Conservation (phyloP, 2,888 invertebrate species). For the Carcina quercana region DNA sequence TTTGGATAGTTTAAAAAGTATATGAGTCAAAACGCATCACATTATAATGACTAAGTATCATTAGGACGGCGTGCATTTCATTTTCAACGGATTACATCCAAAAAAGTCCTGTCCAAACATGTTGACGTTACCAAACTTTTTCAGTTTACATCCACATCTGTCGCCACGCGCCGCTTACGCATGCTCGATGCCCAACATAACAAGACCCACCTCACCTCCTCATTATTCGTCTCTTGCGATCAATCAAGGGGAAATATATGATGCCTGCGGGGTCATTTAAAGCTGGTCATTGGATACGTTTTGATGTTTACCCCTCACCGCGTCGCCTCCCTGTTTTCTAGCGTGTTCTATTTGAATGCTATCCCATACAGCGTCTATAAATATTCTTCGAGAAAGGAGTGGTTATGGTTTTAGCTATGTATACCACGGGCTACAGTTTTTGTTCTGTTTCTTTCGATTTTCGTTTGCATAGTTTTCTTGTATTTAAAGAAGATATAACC, state of each 20-base stretch:
- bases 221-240: constrained; percentile 8
- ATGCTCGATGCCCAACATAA: constrained; percentile 29
- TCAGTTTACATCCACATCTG: constrained; percentile 65
- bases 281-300: constrained; percentile 30
- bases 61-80: too few species aligned
- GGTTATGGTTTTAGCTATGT: constrained; percentile 13
- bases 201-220: constrained; percentile 28
- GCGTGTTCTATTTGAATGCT: constrained; percentile 54
- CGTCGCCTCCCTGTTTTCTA: constrained; percentile 31
- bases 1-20: too few species aligned
- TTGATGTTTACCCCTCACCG: constrained; percentile 29
- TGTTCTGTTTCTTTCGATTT: too few species aligned
- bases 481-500: too few species aligned
- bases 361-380: constrained; percentile 53
- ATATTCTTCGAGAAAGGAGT: constrained; percentile 30
- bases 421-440: too few species aligned
- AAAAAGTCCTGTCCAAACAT: too few species aligned
- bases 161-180: constrained; percentile 57
- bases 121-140: constrained; percentile 46
- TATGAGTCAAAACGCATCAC: too few species aligned
- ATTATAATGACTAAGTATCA: too few species aligned
- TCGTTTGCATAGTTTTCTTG: too few species aligned
- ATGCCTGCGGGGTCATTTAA: constrained; percentile 24
- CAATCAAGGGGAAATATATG: constrained; percentile 10
- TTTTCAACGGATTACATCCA: too few species aligned